A percentile compares a stretch with the other conserved stretches of the same genome.
Conservation (phyloP, 2,797 vertebrate genomes). For the Peromyscus nudipes region DNA sequence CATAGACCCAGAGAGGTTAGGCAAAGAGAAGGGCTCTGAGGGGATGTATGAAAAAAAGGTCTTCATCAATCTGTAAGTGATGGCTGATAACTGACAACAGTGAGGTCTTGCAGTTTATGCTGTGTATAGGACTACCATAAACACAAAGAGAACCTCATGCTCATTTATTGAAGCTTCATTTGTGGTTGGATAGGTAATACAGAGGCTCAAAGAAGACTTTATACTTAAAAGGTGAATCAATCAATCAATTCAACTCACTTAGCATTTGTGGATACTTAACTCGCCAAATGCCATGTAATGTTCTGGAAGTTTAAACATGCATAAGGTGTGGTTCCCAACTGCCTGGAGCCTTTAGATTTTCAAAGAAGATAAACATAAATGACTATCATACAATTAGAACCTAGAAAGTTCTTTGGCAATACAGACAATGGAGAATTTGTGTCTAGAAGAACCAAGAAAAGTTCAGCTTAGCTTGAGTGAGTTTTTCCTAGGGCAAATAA, state of each 20-base stretch:
- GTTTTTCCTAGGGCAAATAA: constrained; percentile 32
- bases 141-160: not conserved
- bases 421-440: constrained; percentile 64
- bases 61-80: not conserved
- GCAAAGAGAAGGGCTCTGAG: not conserved
- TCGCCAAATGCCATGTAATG: constrained; percentile 29
- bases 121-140: not conserved
- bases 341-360: constrained; percentile 67
- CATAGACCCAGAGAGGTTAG: not conserved
- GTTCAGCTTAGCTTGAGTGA: not conserved
- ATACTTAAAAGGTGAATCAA: constrained; percentile 59
- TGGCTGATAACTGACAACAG: not conserved
- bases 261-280: constrained; percentile 55
- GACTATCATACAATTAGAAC: not conserved
- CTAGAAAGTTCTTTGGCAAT: constrained; percentile 68
- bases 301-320: constrained; percentile 63
- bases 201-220: constrained; percentile 31
- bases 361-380: constrained; percentile 67
- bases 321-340: constrained; percentile 25
- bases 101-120: not conserved
- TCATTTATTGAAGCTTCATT: not conserved
- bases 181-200: constrained; percentile 2
- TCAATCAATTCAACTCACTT: constrained; percentile 38
- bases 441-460: constrained; percentile 63
- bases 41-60: not conserved